phyloP scores from a whole-genome alignment of 2,113 vertebrate genomes.

The Ailuropoda melanoleuca region DNA sequence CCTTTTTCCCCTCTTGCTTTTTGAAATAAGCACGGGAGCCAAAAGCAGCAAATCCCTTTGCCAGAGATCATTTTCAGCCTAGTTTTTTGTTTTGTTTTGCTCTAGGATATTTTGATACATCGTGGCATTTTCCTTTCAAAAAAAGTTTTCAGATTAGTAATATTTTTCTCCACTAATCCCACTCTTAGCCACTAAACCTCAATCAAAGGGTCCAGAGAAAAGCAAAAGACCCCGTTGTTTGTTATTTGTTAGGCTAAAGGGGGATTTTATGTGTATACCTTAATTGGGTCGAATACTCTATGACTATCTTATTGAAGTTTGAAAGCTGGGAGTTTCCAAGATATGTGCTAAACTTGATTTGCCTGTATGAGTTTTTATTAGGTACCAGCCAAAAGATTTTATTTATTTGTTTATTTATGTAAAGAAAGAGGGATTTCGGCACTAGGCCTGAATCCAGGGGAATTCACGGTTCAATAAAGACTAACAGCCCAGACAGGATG shows the following conservation, averaged over 20 bases:
- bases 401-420: slow-evolving; percentile 75
- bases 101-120: slow-evolving; percentile 38
- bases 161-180: slow-evolving; percentile 59
- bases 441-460: slow-evolving; percentile 68
- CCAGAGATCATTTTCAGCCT: not conserved
- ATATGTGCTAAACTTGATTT: slow-evolving; percentile 59
- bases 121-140: slow-evolving; percentile 1
- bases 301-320: slow-evolving; percentile 60
- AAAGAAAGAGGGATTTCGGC: slow-evolving; percentile 62
- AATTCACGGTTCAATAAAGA: slow-evolving; percentile 65
- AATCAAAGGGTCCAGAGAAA: slow-evolving; percentile 62
- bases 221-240: slow-evolving; percentile 58
- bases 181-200: slow-evolving; percentile 57
- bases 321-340: slow-evolving; percentile 78
- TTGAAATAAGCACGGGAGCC: not conserved
- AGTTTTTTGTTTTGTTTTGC: not conserved
- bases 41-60: not conserved
- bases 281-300: slow-evolving; percentile 48
- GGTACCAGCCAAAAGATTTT: slow-evolving; percentile 64
- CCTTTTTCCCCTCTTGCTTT: not conserved
- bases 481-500: not conserved
- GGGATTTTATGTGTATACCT: slow-evolving; percentile 44
- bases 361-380: slow-evolving; percentile 65
- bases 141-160: slow-evolving; percentile 49
- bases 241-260: slow-evolving; percentile 49